Evolutionary conservation across 2,797 vertebrate genomes (phyloP).

Genomic region (Remorina albescens): DNA sequence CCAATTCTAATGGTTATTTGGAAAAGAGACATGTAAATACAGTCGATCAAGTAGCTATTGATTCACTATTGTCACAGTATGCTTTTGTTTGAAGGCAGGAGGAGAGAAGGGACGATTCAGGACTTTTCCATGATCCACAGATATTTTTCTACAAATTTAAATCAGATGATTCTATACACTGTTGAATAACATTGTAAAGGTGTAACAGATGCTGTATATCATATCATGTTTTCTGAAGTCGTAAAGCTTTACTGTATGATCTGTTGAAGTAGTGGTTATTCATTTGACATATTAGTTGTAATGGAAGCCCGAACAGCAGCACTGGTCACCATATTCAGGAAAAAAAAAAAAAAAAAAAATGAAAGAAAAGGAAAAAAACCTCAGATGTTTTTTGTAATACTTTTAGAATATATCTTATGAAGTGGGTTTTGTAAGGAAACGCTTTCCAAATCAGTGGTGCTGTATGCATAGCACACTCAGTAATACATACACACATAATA

Average conservation of each 20-base stretch:
- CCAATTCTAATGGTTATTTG: slow-evolving; percentile 77
- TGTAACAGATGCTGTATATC: slow-evolving; percentile 86
- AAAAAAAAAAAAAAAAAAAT: no score
- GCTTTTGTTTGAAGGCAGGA: slow-evolving; percentile 83
- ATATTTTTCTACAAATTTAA: slow-evolving; percentile 88
- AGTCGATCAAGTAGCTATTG: slow-evolving; percentile 77
- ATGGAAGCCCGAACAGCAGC: slow-evolving; percentile 81
- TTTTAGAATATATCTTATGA: slow-evolving; percentile 85
- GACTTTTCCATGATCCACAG: slow-evolving; percentile 86
- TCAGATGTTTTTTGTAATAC: slow-evolving; percentile 86
- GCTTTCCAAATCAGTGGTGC: slow-evolving; percentile 82
- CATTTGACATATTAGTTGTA: slow-evolving; percentile 80
- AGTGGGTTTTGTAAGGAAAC: slow-evolving; percentile 85
- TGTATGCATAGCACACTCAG: slow-evolving; percentile 80
- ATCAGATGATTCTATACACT: slow-evolving; percentile 88
- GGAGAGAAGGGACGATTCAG: slow-evolving; percentile 83
- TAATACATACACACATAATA: slow-evolving; percentile 76
- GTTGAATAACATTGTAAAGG: slow-evolving; percentile 87
- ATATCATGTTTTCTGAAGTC: slow-evolving; percentile 83
- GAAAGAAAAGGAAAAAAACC: slow-evolving; percentile 70
- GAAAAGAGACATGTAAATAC: slow-evolving; percentile 80
- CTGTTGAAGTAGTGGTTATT: slow-evolving; percentile 83
- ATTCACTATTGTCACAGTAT: slow-evolving; percentile 80
- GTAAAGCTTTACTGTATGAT: slow-evolving; percentile 84
- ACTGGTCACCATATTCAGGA: slow-evolving; percentile 85